phyloP scores from a whole-genome alignment of 64 coral and sea anemone genomes.

The Montipora cactus region DNA sequence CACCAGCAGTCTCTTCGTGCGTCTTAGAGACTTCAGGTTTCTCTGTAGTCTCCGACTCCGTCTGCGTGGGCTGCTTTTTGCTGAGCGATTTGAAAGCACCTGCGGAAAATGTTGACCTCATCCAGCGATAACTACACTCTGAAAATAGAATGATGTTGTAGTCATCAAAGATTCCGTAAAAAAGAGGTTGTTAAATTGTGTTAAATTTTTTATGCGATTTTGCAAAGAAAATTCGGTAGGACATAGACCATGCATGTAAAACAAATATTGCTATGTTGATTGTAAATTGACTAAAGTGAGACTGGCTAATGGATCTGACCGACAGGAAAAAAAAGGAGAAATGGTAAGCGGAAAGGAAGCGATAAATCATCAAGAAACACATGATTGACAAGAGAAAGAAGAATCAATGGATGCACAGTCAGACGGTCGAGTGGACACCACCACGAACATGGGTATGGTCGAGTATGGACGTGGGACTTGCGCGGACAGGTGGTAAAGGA shows the following conservation, averaged over 20 bases:
- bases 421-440: background rate
- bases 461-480: background rate
- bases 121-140: background rate
- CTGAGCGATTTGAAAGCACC: background rate
- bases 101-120: background rate
- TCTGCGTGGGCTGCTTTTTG: conserved; percentile 8
- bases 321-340: background rate
- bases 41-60: conserved; percentile 14
- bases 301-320: too few species aligned
- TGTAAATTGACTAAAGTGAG: background rate
- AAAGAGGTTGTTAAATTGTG: background rate
- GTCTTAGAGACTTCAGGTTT: background rate
- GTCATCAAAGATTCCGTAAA: background rate
- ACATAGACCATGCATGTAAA: background rate
- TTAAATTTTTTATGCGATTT: background rate
- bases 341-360: background rate
- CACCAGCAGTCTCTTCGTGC: background rate
- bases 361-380: background rate
- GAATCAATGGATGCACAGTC: background rate
- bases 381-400: background rate
- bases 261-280: background rate
- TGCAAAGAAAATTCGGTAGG: background rate
- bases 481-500: background rate
- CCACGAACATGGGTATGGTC: background rate
- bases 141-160: background rate